Evolutionary conservation across 2,113 vertebrate species (phyloP), one percentile per base, ranked within the genome.

Genomic region (Zosterops japonicus): DNA sequence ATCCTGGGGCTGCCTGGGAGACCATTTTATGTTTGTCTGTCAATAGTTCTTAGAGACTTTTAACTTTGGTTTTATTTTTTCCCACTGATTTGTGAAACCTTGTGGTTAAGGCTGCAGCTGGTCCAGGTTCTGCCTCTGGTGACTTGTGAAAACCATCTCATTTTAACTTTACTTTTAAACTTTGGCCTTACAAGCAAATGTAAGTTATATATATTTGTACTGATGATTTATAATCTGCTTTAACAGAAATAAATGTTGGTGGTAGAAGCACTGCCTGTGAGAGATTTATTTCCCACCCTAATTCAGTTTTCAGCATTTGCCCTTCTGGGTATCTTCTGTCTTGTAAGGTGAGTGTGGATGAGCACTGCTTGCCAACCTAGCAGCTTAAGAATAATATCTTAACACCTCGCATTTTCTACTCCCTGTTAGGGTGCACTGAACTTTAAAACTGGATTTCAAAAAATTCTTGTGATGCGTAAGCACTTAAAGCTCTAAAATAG

Each of bases 141-240:
- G 94, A 97, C 94, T 96, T 68, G 95, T 97, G 96, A 95, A 97
- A 94, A 96, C 97, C 98, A 97, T 97, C 97, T 98, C 97, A 96
- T 98, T 98, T 97, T 97, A 97, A 97, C 94, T 97, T 97, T 97
- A 95, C 96, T 96, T 97, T 96, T 91, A 96, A 98, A 98, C 94
- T 96, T 98, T 97, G 98, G 98, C 98, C 98, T 98, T 98, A 98
- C 97, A 98, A 98, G 98, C 98, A 98, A 97, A 98, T 98, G 98
- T 98, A 98, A 98, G 98, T 98, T 98, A 98, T 98, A 98, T 97
- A 98, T 98, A 98, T 98, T 98, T 98, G 98, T 98, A 98, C 98
- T 98, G 98, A 98, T 98, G 97, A 98, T 98, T 98, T 98, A 98
- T 98, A 98, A 98, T 98, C 98, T 98, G 98, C 98, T 98, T 98